Evolutionary conservation across 2,888 invertebrate species (phyloP), one percentile per base, ranked within the genome.

Genomic region (Eutolmus rufibarbis): DNA sequence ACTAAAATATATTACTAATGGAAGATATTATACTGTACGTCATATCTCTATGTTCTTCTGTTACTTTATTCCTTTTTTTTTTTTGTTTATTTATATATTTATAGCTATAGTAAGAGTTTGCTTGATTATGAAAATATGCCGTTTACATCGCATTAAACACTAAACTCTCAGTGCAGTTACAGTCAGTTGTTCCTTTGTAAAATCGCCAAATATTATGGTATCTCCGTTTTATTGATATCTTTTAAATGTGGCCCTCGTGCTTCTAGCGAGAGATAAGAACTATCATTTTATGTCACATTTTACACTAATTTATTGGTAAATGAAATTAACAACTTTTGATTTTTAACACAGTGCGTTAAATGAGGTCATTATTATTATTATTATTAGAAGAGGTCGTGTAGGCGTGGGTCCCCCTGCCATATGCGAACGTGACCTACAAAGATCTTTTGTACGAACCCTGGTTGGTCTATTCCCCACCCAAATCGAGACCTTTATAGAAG

Each of bases 21-120:
- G 85, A 85, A 85, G 85, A 85, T 85, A 85, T 74, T 85, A 85
- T 85, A 74, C 74, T 84, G 74, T 85, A 85, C 85, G 74, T 85
- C 74, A 74, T 85, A 74, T 74, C 46, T 85, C 85, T 85, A 74
- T 85, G 74, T 74, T 85, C 74, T 85, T 74, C 23, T 74, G 19
- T 34, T 74, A 82, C 74, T 85, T 34, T 85, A 82, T 85, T 85
- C 16, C 16, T 19, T 85, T 85, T 74, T 74, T 40, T 37, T 82
- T 34, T 40, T 78, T 23, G n/a, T 37, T 78, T 78, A 16, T 78
- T 34, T 57, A 57, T 82, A 56, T 51, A 81, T 82, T 57, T 82
- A 57, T 82, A 82, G 31, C 57, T 82, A 76, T 76, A 82, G 57
- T 66, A 37, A 82, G 82, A 82, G 82, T 82, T 82, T 81, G 81